Base-by-base conservation (phyloP, 2,888 invertebrate species). In the Drosophila barbarae region DNA sequence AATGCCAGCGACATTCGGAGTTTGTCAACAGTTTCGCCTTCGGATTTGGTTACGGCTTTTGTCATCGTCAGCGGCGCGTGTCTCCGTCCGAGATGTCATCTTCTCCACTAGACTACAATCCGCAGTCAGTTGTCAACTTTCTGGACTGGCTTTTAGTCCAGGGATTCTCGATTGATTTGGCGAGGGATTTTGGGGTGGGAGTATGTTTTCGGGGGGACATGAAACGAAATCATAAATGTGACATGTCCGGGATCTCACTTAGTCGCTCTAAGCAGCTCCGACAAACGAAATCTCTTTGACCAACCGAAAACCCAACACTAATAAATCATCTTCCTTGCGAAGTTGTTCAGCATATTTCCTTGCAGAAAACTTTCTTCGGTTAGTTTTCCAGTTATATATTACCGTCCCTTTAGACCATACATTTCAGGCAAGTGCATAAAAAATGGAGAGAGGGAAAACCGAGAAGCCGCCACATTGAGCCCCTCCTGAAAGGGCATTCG, bases 71-170 rank as follows among this genome's bases (percentile, higher is more conserved):
- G 23, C 41, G 41, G 42, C 77, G 79, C 80, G 75, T 78, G 83
- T 69, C 67, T 58, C 28, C 58, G 52, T 41, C 49, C 46, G 58
- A 47, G 46, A 66, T 60, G 52, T 59, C 59, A 59, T 54, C 53
- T 58, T 39, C 59, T 38, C 46, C 59, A 44, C 59, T 63, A 57
- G 53, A 51, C 72, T 49, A 65, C 46, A 58, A 63, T 63, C 61
- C 65, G 67, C 73, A 71, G 36, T 68, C 81, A 80, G 76, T 83
- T 83, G 79, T 84, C 84, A 80, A 71, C 79, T 70, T 77, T 79
- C 71, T 64, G 72, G 63, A 46, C 67, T 72, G 74, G 71, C 77
- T 77, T 70, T 77, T 72, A 71, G 83, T 60, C 47, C 52, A 67
- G 68, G 71, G 68, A 72, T 49, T 80, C 81, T 70, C 79, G 69